Evolutionary conservation across 2,113 vertebrate species (phyloP).

Genomic region (Microtus oregoni): DNA sequence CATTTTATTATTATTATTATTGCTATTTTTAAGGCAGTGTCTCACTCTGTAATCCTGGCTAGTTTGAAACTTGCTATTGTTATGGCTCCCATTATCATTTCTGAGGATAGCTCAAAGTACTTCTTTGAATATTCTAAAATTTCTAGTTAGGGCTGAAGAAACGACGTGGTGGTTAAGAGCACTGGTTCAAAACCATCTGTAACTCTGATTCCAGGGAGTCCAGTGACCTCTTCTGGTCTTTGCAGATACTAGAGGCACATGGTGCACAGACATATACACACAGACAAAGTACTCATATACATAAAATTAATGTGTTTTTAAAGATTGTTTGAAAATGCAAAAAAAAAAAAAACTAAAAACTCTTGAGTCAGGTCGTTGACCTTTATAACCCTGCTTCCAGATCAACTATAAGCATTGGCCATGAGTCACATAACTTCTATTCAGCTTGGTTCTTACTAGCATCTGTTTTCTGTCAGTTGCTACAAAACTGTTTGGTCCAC

Average conservation of each 20-base stretch:
- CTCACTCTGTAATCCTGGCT: not conserved
- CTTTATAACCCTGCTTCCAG: conserved; percentile 30
- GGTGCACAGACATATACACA: not conserved
- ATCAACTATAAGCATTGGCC: conserved; percentile 52
- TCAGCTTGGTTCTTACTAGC: conserved; percentile 58
- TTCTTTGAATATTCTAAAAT: conserved; percentile 16
- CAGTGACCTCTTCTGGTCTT: not conserved
- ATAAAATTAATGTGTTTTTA: not conserved
- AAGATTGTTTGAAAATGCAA: not conserved
- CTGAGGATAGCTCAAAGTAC: conserved; percentile 4
- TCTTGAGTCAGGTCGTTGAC: conserved; percentile 35
- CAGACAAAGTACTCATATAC: not conserved
- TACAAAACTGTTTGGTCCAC: conserved; percentile 70
- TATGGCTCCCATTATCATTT: conserved; percentile 48
- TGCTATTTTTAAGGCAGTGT: not conserved
- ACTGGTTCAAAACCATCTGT: not conserved
- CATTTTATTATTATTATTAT: not conserved
- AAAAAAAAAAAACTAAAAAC: not conserved
- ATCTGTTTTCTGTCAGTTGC: conserved; percentile 69
- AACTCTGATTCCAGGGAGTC: not conserved
- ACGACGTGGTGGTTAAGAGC: not conserved
- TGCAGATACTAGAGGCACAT: not conserved
- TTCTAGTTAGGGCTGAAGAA: not conserved
- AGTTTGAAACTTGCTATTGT: not conserved
- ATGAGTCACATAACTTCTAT: conserved; percentile 63